Conservation (phyloP, 1,140 invertebrate species). For the Heliconius eleuchia region DNA sequence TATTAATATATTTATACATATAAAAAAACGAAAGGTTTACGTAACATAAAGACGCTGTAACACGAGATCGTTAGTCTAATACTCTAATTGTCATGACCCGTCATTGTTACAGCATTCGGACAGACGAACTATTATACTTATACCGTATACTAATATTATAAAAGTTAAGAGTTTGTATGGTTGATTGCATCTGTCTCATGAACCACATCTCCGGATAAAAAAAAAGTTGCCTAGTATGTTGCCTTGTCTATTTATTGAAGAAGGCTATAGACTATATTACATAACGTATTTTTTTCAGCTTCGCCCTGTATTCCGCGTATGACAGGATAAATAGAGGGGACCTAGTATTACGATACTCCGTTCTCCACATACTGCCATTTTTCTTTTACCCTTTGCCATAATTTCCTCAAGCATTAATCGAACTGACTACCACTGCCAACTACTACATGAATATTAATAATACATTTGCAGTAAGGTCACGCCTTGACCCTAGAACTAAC, state of each 20-base stretch:
- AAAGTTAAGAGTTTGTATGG: too few species aligned
- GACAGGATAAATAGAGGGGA: too few species aligned
- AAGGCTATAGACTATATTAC: background rate
- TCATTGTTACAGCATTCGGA: background rate
- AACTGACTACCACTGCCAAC: background rate
- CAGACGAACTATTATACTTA: background rate
- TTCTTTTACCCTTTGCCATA: too few species aligned
- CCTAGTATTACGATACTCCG: too few species aligned
- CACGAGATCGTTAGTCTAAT: constrained; percentile 9
- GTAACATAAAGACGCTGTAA: background rate
- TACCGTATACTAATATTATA: too few species aligned
- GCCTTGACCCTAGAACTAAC: constrained; percentile 17
- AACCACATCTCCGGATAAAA: too few species aligned
- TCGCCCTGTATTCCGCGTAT: too few species aligned
- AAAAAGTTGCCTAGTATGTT: too few species aligned
- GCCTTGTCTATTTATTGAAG: too few species aligned
- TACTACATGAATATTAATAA: background rate
- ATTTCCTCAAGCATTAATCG: background rate
- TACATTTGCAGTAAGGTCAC: constrained; percentile 18
- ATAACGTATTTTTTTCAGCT: too few species aligned
- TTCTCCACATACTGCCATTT: too few species aligned
- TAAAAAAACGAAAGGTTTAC: background rate
- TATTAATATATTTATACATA: background rate
- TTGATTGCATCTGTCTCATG: too few species aligned
- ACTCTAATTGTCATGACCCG: constrained; percentile 4